Evolutionary conservation across 2,797 vertebrate genomes (phyloP).

Genomic region (Eidolon dupreanum): DNA sequence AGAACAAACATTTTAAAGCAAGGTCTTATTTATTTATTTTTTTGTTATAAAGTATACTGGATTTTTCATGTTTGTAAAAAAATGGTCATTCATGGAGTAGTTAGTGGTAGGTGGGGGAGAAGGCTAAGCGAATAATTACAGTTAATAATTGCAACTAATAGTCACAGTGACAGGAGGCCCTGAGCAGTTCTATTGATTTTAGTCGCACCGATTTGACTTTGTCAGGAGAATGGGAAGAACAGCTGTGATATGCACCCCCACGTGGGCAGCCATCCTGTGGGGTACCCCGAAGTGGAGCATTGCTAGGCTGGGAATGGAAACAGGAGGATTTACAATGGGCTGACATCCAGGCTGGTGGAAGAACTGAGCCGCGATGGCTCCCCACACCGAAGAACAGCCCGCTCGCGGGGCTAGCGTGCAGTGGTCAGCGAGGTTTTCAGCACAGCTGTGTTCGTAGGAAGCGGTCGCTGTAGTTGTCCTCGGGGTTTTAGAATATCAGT

Average conservation of each 20-base stretch:
- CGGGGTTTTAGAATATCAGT: neutral
- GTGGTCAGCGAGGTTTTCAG: rapidly evolving
- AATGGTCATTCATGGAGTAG: neutral
- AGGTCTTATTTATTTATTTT: neutral
- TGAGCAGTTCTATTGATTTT: neutral
- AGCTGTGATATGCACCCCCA: neutral
- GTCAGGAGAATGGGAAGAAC: no score
- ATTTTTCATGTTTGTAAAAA: neutral
- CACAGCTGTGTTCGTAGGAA: neutral
- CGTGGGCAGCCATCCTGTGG: rapidly evolving
- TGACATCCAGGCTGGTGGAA: neutral
- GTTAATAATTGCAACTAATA: no score
- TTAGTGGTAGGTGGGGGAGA: neutral
- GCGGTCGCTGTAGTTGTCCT: neutral
- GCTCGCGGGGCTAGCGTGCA: rapidly evolving
- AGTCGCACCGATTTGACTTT: neutral
- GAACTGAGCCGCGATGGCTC: no score
- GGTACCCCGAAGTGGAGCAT: no score
- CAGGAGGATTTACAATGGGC: no score
- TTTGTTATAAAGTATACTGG: neutral
- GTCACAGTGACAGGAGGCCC: neutral
- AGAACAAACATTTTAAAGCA: neutral
- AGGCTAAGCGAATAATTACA: neutral
- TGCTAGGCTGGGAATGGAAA: neutral
- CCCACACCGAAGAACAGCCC: no score